Evolutionary conservation across 2,888 invertebrate genomes (phyloP).

Genomic region (Morpho helenor): DNA sequence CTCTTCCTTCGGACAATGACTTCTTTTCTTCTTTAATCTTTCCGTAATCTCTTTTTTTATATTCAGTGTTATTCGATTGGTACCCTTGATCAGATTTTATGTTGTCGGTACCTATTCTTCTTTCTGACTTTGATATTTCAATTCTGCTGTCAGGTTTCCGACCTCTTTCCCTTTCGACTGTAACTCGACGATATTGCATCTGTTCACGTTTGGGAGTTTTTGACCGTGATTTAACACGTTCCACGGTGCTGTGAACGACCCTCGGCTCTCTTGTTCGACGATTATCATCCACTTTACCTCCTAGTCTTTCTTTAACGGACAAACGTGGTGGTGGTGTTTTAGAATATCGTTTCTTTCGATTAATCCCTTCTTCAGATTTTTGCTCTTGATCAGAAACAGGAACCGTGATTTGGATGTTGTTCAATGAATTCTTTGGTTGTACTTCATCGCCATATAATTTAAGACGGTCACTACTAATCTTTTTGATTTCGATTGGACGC

Average conservation of each 20-base stretch:
- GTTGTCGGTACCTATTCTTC: constrained; percentile 43
- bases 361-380: constrained; percentile 68
- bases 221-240: constrained; percentile 74
- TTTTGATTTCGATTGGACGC: constrained; percentile 87
- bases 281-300: constrained; percentile 84
- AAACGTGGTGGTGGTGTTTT: constrained; percentile 81
- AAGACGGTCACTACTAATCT: constrained; percentile 83
- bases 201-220: constrained; percentile 72
- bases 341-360: constrained; percentile 61
- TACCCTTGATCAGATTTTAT: constrained; percentile 44
- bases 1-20: constrained; percentile 28
- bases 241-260: constrained; percentile 75
- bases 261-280: constrained; percentile 74
- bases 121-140: constrained; percentile 48
- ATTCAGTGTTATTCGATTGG: constrained; percentile 40
- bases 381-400: constrained; percentile 65
- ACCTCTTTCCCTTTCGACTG: constrained; percentile 67
- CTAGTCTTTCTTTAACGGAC: constrained; percentile 89
- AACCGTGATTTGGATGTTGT: constrained; percentile 78
- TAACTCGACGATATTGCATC: constrained; percentile 64
- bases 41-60: constrained; percentile 46
- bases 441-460: constrained; percentile 81
- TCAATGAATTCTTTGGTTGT: constrained; percentile 54
- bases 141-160: constrained; percentile 53
- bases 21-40: constrained; percentile 35